These are phyloP conservation scores for Arge pagana DNA, from an alignment of 2,888 invertebrate species.

Conservation along the genomic window DNA sequence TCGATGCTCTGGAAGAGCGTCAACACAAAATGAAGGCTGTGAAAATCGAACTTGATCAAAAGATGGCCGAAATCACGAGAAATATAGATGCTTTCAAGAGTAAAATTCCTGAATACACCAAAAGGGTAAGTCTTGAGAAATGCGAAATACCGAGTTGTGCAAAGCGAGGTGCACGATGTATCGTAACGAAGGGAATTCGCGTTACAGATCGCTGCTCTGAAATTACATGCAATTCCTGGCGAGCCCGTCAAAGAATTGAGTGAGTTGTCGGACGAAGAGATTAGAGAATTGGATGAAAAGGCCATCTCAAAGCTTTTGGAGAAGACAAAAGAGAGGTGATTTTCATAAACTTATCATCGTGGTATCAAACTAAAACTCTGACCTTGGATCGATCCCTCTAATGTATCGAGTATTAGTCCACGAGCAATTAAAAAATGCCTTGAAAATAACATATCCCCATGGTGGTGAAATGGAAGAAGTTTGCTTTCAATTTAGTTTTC, in stretches of 20 bases:
- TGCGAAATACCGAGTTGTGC: conserved; percentile 1
- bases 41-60: conserved; percentile 76
- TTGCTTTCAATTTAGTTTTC: too few relatives aligned
- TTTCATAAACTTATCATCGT: conserved; percentile 35
- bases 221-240: conserved; percentile 67
- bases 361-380: too few relatives aligned
- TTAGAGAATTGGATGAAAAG: conserved; percentile 64
- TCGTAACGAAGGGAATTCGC: too few relatives aligned
- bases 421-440: too few relatives aligned
- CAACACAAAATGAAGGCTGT: conserved; percentile 72
- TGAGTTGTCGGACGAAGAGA: conserved; percentile 69
- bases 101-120: conserved; percentile 64
- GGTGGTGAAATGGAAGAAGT: too few relatives aligned
- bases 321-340: conserved; percentile 62
- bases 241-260: conserved; percentile 59
- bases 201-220: conserved; percentile 62
- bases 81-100: conserved; percentile 63
- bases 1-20: conserved; percentile 64
- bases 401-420: too few relatives aligned
- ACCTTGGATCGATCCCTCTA: too few relatives aligned
- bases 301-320: conserved; percentile 63
- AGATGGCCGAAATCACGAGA: conserved; percentile 66
- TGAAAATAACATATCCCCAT: too few relatives aligned
- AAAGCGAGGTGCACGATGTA: conserved; percentile 11
- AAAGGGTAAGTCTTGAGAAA: conserved; percentile 56